phyloP scores from a whole-genome alignment of 2,888 invertebrate species.

The Phasia obesa region DNA sequence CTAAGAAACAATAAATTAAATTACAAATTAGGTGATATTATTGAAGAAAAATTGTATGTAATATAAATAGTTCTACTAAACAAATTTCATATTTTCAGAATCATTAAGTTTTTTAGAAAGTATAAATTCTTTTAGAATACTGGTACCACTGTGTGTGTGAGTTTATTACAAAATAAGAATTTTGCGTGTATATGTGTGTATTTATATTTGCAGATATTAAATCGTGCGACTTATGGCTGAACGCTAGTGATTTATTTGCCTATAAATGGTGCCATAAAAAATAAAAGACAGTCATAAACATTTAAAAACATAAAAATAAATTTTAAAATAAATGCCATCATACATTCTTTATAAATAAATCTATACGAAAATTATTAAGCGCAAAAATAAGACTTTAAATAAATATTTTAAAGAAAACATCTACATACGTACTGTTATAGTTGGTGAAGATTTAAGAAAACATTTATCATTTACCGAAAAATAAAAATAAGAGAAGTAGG shows the following conservation, averaged over 20 bases:
- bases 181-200: constrained; percentile 4
- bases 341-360: constrained; percentile 21
- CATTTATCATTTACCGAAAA: constrained; percentile 31
- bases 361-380: constrained; percentile 21
- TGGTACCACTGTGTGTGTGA: constrained; percentile 10
- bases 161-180: constrained; percentile 40
- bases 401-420: constrained; percentile 7
- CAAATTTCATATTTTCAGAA: too few species aligned
- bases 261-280: constrained; percentile 76
- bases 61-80: too few species aligned
- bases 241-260: constrained; percentile 79
- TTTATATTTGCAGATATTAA: constrained; percentile 51
- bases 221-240: constrained; percentile 71
- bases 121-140: constrained; percentile 5
- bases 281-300: constrained; percentile 45
- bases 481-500: constrained; percentile 16
- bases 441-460: constrained; percentile 18
- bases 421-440: neutral
- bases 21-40: too few species aligned
- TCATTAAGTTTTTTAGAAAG: neutral
- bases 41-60: too few species aligned
- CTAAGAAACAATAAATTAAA: too few species aligned
- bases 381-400: constrained; percentile 13
- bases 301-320: constrained; percentile 59
- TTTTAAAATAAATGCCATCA: constrained; percentile 39